Conservation (phyloP, 2,797 vertebrate genomes). For the Ptychadena robeensis region DNA sequence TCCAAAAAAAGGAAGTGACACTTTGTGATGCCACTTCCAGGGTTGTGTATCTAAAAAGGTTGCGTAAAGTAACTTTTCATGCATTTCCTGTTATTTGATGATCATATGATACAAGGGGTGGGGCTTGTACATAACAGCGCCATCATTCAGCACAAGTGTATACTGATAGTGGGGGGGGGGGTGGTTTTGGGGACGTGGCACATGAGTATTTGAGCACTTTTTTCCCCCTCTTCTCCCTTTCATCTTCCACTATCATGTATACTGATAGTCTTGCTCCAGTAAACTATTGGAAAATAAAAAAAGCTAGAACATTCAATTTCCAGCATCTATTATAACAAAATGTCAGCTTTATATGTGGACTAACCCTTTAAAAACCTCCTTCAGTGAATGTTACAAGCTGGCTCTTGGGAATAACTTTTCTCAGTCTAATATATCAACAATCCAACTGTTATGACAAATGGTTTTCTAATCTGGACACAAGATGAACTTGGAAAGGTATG, state of each 20-base stretch:
- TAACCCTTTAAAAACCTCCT: neutral
- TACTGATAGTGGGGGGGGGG: neutral
- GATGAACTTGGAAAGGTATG: neutral
- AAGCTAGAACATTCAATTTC: neutral
- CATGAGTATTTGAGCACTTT: too few relatives aligned
- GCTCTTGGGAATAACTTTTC: conserved; percentile 11
- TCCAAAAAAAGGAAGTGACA: too few relatives aligned
- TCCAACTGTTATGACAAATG: conserved; percentile 6
- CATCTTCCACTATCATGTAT: too few relatives aligned
- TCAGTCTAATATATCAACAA: neutral
- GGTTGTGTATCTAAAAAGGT: too few relatives aligned
- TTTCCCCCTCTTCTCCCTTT: too few relatives aligned
- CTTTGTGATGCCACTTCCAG: too few relatives aligned
- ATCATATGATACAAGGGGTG: neutral
- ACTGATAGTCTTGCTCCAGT: neutral
- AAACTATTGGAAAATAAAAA: neutral
- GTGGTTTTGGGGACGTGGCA: too few relatives aligned
- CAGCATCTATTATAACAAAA: neutral
- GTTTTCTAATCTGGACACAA: conserved; percentile 22
- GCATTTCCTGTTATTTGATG: too few relatives aligned
- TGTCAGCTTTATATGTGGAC: neutral
- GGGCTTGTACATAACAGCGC: neutral
- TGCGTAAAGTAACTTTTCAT: too few relatives aligned
- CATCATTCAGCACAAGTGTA: neutral
- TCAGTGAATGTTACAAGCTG: neutral